Base-by-base conservation (phyloP, 2,888 invertebrate genomes). In the Drosophila affinis region DNA sequence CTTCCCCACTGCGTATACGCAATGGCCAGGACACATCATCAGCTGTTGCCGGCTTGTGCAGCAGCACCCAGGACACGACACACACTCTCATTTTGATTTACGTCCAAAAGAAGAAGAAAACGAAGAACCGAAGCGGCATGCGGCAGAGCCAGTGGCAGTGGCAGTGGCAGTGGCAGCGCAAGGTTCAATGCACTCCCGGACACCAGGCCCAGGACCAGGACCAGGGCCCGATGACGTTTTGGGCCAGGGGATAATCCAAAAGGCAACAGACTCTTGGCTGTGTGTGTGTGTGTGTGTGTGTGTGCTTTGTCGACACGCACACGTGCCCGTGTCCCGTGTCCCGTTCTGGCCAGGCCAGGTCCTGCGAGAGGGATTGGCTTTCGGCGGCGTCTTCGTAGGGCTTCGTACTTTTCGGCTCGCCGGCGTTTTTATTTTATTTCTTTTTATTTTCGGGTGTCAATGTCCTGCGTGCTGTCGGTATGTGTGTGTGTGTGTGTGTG, bases 401-500 rank as follows among this genome's bases (percentile, higher is more conserved):
- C 87, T 84, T 89, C 89, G 86, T 74, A 62, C 64, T 77, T 73
- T 67, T 73, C 73, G 72, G 68, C 75, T 74, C 74, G 68, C 72
- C 61, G 72, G 39, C 67, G 60, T 80, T 64, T 58, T 56, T 76
- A 51, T 72, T 77, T 56, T 76, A 53, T 56, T 56, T 57, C 29
- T 60, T 47, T 52, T 61, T 64, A 45, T 70, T 69, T 77, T 78
- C 79, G 89, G 88, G 89, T 89, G 88, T 88, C 88, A 88, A 88
- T 89, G 88, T 89, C 88, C 87, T 88, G 80, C 83, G 81, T 84
- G 70, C 65, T 65, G 65, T 67, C n/a, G 51, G 24, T 39, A 14
- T 21, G 2, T 47, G 18, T 69, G 46, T 55, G 12, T 56, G 47
- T 27, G 17, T 55, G 34, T 67, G 44, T 56, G 57, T 65, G 44